Evolutionary conservation across 2,797 vertebrate species (phyloP), one percentile per base, ranked within the genome.

Genomic region (Acestrorhynchus altus): DNA sequence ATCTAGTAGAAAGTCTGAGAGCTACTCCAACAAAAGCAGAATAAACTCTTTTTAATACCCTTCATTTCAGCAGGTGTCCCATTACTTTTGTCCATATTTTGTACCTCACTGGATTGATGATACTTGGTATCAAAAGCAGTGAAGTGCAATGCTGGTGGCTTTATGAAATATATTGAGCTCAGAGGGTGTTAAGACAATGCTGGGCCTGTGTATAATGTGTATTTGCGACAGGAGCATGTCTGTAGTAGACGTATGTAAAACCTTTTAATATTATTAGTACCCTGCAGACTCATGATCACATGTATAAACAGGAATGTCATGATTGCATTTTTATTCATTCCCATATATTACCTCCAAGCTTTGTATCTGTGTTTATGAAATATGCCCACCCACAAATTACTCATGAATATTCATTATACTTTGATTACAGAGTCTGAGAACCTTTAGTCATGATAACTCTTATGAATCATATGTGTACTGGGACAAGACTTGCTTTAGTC

Each of bases 361-460:
- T 77, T 24, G 28, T 51, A 12, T 64, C 24, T 64, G 39, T 75
- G 59, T 63, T 80, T 42, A 70, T 75, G 49, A 74, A 70, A 57
- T 71, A 35, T 40, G 54, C 40, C 57, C 57, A 64, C 59, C 68
- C 49, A 75, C 49, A 61, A 56, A 70, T 52, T 47, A 31, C 51
- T 74, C 54, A 42, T 69, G 15, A 74, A 77, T 70, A 77, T 77
- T 77, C 4, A 63, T 44, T 60, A 40, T 0, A 22, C 28, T 57
- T 66, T 80, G 44, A 54, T 63, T 74, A 46, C 40, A 13, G 39
- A 46, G 18, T 60, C 28, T 63, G 59, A 12, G 28, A 52, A 60
- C 1, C 20, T 13, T 79, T 78, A 56, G 26, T 72, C 51, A 61
- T 35, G 65, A 73, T 26, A 18, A 65, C 56, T 54, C n/a, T 8